Conservation (phyloP, 2,113 vertebrate species). For the Ellobius talpinus region DNA sequence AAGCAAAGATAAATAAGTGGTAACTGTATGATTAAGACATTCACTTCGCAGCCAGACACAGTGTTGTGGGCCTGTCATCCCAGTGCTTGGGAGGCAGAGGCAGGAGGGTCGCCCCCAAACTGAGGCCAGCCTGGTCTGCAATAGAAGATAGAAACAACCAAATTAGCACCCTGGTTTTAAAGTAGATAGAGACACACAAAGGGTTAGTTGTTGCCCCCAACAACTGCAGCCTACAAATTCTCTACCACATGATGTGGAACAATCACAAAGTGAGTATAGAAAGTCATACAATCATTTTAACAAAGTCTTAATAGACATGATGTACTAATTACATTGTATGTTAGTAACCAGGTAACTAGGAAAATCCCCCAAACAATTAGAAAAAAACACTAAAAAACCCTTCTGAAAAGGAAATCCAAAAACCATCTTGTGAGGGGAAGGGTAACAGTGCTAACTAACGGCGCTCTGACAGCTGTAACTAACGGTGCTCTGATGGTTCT, state of each 20-base stretch:
- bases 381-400: neutral
- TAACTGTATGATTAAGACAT: neutral
- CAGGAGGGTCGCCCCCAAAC: neutral
- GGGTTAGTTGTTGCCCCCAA: neutral
- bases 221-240: neutral
- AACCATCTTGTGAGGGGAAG: neutral
- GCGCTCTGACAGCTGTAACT: fast-evolving
- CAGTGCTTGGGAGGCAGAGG: neutral
- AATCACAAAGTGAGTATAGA: neutral
- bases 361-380: neutral
- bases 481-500: neutral
- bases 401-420: neutral
- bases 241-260: neutral
- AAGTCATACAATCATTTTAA: neutral
- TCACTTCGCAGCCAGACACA: neutral
- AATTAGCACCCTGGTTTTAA: neutral
- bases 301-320: neutral
- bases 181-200: neutral
- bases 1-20: neutral
- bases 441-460: neutral
- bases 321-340: neutral
- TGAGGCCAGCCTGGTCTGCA: neutral
- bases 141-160: neutral
- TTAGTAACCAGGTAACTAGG: neutral
- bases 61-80: too few species aligned